These are phyloP conservation scores for Arge pagana DNA, from an alignment of 2,888 invertebrate genomes.

Conservation along the genomic window DNA sequence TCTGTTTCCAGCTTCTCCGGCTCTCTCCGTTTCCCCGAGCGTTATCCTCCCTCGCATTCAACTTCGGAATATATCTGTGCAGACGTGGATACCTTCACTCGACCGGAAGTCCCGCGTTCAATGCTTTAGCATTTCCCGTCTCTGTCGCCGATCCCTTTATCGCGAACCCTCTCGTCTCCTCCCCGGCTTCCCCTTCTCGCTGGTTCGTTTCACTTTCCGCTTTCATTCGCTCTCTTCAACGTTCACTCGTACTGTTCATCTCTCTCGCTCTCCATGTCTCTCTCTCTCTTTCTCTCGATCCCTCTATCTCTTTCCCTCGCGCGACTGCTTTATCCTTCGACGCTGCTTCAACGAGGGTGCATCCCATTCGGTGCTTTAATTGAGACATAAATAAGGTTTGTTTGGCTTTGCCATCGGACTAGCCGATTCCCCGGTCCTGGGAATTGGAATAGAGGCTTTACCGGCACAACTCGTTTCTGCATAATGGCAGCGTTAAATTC, in stretches of 20 bases:
- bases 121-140: conserved; percentile 54
- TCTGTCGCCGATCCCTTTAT: conserved; percentile 49
- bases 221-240: conserved; percentile 20
- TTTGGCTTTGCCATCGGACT: conserved; percentile 57
- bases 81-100: too few species aligned
- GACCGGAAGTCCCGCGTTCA: conserved; percentile 57
- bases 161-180: conserved; percentile 29
- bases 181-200: conserved; percentile 25
- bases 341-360: conserved; percentile 59
- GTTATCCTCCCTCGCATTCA: too few species aligned
- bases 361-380: conserved; percentile 58
- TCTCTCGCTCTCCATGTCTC: conserved; percentile 29
- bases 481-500: conserved; percentile 55
- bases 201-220: conserved; percentile 24
- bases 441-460: conserved; percentile 56
- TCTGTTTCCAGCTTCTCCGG: too few species aligned
- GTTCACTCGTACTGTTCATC: conserved; percentile 23
- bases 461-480: conserved; percentile 56
- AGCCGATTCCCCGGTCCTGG: conserved; percentile 47
- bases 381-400: conserved; percentile 60
- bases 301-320: conserved; percentile 36
- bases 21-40: too few species aligned
- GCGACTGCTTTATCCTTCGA: conserved; percentile 57
- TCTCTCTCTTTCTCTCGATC: conserved; percentile 18
- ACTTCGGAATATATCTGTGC: too few species aligned